A percentile compares a stretch with the other conserved stretches of the same genome.
Evolutionary conservation across 2,888 invertebrate species (phyloP).

Genomic region (Tribolium freemani): DNA sequence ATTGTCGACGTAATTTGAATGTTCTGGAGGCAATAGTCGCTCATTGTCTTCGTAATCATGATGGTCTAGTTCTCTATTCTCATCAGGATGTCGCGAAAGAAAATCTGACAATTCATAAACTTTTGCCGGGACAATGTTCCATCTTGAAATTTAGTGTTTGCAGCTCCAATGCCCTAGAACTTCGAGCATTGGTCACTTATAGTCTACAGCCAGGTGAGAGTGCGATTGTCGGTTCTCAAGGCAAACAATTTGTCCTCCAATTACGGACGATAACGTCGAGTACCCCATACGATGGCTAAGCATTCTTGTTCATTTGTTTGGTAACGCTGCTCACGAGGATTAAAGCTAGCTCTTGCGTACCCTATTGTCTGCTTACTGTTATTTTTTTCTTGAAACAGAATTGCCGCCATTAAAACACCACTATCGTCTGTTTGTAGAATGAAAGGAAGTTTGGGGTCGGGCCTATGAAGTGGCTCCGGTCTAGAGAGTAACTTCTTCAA

Average conservation of each 20-base stretch:
- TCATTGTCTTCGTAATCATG: too few species aligned
- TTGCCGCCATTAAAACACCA: background rate
- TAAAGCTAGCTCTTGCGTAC: constrained; percentile 19
- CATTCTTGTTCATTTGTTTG: constrained; percentile 55
- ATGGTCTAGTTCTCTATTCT: too few species aligned
- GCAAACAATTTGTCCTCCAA: constrained; percentile 50
- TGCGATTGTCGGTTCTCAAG: constrained; percentile 49
- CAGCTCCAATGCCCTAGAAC: constrained; percentile 3
- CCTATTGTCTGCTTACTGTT: background rate
- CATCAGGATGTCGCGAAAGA: constrained; percentile 40
- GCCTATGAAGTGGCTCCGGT: constrained; percentile 3
- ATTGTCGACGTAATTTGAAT: too few species aligned
- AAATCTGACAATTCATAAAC: constrained; percentile 47
- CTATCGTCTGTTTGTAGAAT: background rate
- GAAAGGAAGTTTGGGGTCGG: background rate
- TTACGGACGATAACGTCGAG: constrained; percentile 48
- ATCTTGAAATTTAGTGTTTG: constrained; percentile 44
- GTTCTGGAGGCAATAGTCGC: too few species aligned
- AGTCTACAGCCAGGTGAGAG: constrained; percentile 46
- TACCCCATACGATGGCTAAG: constrained; percentile 51
- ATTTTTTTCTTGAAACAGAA: background rate
- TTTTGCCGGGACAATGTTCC: constrained; percentile 49
- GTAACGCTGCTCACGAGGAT: constrained; percentile 36
- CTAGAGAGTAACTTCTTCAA: too few species aligned
- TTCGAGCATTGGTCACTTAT: too few species aligned